Percentiles rank a stretch among this genome's conserved stretches.
phyloP scores from a whole-genome alignment of 2,888 invertebrate genomes.

The Plagodis pulveraria region DNA sequence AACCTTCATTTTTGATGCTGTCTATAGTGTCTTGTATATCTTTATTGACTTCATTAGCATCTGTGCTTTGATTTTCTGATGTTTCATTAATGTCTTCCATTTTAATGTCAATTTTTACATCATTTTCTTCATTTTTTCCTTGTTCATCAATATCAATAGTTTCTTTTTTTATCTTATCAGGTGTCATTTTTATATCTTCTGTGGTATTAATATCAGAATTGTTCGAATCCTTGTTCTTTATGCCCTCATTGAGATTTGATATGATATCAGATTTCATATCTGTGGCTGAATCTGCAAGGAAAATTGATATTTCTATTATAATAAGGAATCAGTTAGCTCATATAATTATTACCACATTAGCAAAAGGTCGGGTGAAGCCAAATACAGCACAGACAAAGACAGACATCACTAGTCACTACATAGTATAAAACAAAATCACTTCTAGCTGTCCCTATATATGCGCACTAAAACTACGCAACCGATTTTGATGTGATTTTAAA shows the following conservation, averaged over 20 bases:
- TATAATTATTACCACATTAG: no score
- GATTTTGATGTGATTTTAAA: no score
- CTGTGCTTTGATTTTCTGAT: no score
- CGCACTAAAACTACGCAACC: no score
- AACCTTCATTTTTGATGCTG: background rate
- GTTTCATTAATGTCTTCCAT: no score
- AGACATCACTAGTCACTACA: no score
- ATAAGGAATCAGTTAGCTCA: no score
- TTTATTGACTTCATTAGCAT: background rate
- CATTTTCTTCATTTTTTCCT: background rate
- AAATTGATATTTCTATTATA: no score
- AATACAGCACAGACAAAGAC: no score
- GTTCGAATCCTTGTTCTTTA: background rate
- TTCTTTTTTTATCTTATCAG: background rate
- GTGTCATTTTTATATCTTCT: background rate
- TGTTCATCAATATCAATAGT: background rate
- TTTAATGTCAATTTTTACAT: background rate
- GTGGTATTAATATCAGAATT: constrained; percentile 1
- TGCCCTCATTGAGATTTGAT: constrained; percentile 1
- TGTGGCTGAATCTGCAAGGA: background rate
- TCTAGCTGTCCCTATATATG: no score
- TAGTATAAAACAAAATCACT: no score
- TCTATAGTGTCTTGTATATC: background rate
- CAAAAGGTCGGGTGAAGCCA: no score
- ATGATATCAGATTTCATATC: constrained; percentile 7